Percentiles rank a stretch among this genome's conserved stretches.
These are phyloP conservation scores for Xylota sylvarum DNA, from an alignment of 2,888 invertebrate species.

Conservation along the genomic window DNA sequence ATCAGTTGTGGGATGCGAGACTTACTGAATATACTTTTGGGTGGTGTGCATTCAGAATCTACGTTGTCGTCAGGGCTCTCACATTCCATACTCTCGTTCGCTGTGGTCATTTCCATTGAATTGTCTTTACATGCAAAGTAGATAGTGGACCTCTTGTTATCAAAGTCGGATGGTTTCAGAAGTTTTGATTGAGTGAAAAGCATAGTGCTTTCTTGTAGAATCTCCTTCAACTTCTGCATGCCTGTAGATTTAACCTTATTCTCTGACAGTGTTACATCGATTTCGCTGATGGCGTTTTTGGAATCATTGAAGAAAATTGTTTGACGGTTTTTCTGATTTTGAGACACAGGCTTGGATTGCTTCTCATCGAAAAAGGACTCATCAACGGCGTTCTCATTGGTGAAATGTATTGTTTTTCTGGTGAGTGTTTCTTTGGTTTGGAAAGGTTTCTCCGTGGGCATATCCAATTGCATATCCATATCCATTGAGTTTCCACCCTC, in stretches of 20 bases:
- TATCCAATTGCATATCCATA: slow-evolving; percentile 8
- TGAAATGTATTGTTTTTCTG: slow-evolving; percentile 47
- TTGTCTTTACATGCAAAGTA: slow-evolving; percentile 28
- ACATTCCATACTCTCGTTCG: slow-evolving; percentile 16
- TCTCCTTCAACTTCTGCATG: slow-evolving; percentile 44
- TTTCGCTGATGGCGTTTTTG: not conserved
- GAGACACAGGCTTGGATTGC: not conserved
- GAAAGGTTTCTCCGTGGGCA: not conserved
- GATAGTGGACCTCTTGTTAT: slow-evolving; percentile 12
- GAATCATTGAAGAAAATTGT: slow-evolving; percentile 33
- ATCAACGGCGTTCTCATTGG: slow-evolving; percentile 52
- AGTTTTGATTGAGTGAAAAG: slow-evolving; percentile 44
- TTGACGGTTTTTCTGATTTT: slow-evolving; percentile 3
- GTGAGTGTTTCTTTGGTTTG: not conserved
- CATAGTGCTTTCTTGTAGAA: slow-evolving; percentile 48
- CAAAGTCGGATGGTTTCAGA: slow-evolving; percentile 5
- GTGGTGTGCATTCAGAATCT: slow-evolving; percentile 42
- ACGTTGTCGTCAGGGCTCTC: not conserved
- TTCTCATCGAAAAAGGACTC: slow-evolving; percentile 57
- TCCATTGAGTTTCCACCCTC: slow-evolving; percentile 20
- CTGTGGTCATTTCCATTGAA: slow-evolving; percentile 43
- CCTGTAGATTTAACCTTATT: slow-evolving; percentile 2
- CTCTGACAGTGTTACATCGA: slow-evolving; percentile 15
- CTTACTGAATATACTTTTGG: slow-evolving; percentile 38
- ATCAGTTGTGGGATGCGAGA: slow-evolving; percentile 68